Evolutionary conservation across 2,888 invertebrate genomes (phyloP).

Genomic region (Liopterus haemorrhoidalis): DNA sequence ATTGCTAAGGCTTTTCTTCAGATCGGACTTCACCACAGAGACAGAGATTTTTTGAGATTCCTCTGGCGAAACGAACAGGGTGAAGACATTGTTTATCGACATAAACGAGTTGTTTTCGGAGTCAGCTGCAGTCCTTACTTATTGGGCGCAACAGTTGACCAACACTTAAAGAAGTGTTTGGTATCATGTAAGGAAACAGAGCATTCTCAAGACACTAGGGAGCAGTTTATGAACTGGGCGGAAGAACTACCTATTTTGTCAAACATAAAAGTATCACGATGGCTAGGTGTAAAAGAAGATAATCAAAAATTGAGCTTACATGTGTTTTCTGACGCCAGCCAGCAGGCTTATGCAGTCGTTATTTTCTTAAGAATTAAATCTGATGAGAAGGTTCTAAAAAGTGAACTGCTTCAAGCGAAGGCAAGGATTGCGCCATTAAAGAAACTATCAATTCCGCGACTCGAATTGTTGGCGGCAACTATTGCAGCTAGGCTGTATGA

Average conservation of each 20-base stretch:
- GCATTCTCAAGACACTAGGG: slow-evolving; percentile 14
- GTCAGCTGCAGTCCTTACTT: slow-evolving; percentile 27
- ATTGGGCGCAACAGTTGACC: slow-evolving; percentile 22
- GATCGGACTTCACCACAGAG: slow-evolving; percentile 26
- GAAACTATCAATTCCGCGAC: slow-evolving; percentile 34
- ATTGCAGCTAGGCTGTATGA: slow-evolving; percentile 32
- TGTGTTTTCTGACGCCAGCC: slow-evolving; percentile 5
- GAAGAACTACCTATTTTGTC: slow-evolving; percentile 4
- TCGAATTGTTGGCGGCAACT: slow-evolving; percentile 36
- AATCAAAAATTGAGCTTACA: neutral
- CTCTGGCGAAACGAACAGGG: slow-evolving; percentile 28
- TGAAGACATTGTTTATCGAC: slow-evolving; percentile 14
- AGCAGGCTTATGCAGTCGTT: slow-evolving; percentile 5
- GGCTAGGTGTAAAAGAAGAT: neutral
- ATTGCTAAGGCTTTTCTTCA: slow-evolving; percentile 35
- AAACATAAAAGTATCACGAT: slow-evolving; percentile 3
- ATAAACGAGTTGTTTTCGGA: slow-evolving; percentile 26
- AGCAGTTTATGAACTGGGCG: slow-evolving; percentile 26
- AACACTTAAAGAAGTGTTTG: slow-evolving; percentile 13
- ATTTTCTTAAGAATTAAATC: slow-evolving; percentile 4
- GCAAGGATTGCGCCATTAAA: slow-evolving; percentile 34
- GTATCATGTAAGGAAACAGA: neutral
- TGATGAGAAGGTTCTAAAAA: slow-evolving; percentile 25
- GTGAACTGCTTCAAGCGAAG: slow-evolving; percentile 31
- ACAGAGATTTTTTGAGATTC: slow-evolving; percentile 35